Percentiles rank a stretch among this genome's conserved stretches.
Evolutionary conservation across 1,140 invertebrate species (phyloP).

Genomic region (Campoletis sonorensis): DNA sequence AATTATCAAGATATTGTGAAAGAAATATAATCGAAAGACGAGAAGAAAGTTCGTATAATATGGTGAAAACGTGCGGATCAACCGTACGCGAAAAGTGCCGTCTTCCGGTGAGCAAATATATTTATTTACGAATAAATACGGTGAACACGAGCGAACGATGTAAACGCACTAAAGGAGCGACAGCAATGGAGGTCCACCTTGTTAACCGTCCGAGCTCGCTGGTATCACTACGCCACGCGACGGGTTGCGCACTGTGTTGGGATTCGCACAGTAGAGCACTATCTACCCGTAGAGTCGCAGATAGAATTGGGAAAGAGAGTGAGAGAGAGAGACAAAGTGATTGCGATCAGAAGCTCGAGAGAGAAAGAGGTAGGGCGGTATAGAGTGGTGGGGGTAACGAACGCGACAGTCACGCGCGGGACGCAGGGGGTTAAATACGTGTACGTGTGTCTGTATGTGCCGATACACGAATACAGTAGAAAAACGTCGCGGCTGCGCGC

Average conservation of each 20-base stretch:
- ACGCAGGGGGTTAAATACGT: conserved; percentile 38
- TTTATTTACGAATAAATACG: conserved; percentile 21
- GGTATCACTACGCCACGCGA: conserved; percentile 70
- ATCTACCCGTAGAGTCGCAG: conserved; percentile 23
- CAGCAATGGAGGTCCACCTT: conserved; percentile 66
- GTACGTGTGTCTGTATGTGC: not conserved
- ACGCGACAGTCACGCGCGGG: conserved; percentile 19
- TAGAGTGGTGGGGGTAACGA: conserved; percentile 36
- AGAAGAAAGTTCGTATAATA: not conserved
- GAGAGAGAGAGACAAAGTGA: conserved; percentile 1
- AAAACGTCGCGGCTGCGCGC: conserved; percentile 14
- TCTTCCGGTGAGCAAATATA: not conserved
- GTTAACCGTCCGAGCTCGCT: conserved; percentile 66
- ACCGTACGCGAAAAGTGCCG: not conserved
- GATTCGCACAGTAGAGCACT: conserved; percentile 43
- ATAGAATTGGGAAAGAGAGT: not conserved
- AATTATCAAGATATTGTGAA: not conserved
- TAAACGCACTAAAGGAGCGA: conserved; percentile 69
- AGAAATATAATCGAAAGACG: not conserved
- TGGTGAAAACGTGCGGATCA: conserved; percentile 1
- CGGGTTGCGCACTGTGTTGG: conserved; percentile 55
- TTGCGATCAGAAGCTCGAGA: not conserved
- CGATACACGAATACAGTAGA: not conserved
- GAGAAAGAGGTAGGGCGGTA: conserved; percentile 5
- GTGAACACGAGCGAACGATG: conserved; percentile 60